Evolutionary conservation across 2,888 invertebrate species (phyloP).

Genomic region (Leptothorax acervorum): DNA sequence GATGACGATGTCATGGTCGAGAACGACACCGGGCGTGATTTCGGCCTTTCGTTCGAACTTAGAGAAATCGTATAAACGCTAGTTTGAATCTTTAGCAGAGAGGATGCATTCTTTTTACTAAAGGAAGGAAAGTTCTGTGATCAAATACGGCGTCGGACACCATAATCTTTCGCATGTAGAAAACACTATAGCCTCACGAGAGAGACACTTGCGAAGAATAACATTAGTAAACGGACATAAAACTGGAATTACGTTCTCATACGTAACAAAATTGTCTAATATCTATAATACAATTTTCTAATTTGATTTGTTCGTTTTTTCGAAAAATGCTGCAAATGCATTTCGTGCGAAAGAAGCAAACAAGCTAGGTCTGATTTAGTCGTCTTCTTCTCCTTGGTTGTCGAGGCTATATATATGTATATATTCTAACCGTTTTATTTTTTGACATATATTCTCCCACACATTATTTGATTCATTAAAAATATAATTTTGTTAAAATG

Average conservation of each 20-base stretch:
- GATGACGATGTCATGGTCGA: conserved; percentile 63
- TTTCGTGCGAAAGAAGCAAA: conserved; percentile 70
- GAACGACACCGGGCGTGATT: conserved; percentile 30
- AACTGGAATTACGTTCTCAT: conserved; percentile 41
- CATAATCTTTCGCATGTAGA: background rate
- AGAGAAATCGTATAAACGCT: conserved; percentile 19
- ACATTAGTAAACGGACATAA: conserved; percentile 49
- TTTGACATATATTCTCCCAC: background rate
- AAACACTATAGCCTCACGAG: conserved; percentile 25
- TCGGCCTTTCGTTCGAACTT: conserved; percentile 8
- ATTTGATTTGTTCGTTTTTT: conserved; percentile 73
- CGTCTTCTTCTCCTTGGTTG: conserved; percentile 45
- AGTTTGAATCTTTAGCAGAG: background rate
- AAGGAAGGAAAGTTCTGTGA: background rate
- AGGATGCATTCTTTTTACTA: background rate
- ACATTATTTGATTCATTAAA: conserved; percentile 7
- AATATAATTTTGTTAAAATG: background rate
- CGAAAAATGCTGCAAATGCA: conserved; percentile 71
- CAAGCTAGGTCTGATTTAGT: conserved; percentile 36
- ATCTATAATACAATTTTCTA: conserved; percentile 67
- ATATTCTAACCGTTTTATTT: background rate
- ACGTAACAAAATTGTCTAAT: conserved; percentile 68
- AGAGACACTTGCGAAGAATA: conserved; percentile 26
- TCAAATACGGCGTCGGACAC: background rate
- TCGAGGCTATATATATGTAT: background rate